phyloP scores from a whole-genome alignment of 1,140 invertebrate genomes.

The Anoplolepis gracilipes region DNA sequence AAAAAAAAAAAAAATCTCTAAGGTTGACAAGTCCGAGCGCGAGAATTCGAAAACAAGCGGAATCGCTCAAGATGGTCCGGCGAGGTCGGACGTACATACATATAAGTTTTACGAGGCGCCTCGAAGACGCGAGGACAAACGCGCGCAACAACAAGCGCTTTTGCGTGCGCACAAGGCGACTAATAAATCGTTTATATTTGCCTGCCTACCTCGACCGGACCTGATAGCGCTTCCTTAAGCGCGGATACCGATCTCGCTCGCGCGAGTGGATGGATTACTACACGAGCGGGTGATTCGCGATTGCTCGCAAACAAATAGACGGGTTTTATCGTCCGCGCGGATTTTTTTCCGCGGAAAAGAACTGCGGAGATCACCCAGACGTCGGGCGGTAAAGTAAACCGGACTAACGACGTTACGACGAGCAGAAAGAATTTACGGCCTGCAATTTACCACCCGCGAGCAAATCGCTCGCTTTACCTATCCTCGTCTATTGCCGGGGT shows the following conservation, averaged over 20 bases:
- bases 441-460: slow-evolving; percentile 45
- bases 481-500: not conserved
- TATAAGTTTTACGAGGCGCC: slow-evolving; percentile 43
- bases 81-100: not conserved
- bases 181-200: slow-evolving; percentile 48
- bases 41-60: slow-evolving; percentile 12
- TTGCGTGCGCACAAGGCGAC: not conserved
- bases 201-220: slow-evolving; percentile 3
- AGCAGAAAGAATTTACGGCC: slow-evolving; percentile 58
- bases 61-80: not conserved
- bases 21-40: slow-evolving; percentile 12
- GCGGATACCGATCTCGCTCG: slow-evolving; percentile 19
- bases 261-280: not conserved
- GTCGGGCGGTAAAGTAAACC: slow-evolving; percentile 35
- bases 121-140: slow-evolving; percentile 38
- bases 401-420: slow-evolving; percentile 55
- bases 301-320: slow-evolving; percentile 45
- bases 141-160: slow-evolving; percentile 17
- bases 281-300: not conserved
- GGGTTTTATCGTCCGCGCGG: slow-evolving; percentile 38
- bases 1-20: not conserved
- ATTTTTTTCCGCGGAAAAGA: slow-evolving; percentile 35
- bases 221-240: slow-evolving; percentile 20
- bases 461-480: slow-evolving; percentile 48
- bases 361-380: slow-evolving; percentile 28